A percentile compares a stretch with the other conserved stretches of the same genome.
phyloP scores from a whole-genome alignment of 2,888 invertebrate genomes.

The Caenorhabditis sp. region DNA sequence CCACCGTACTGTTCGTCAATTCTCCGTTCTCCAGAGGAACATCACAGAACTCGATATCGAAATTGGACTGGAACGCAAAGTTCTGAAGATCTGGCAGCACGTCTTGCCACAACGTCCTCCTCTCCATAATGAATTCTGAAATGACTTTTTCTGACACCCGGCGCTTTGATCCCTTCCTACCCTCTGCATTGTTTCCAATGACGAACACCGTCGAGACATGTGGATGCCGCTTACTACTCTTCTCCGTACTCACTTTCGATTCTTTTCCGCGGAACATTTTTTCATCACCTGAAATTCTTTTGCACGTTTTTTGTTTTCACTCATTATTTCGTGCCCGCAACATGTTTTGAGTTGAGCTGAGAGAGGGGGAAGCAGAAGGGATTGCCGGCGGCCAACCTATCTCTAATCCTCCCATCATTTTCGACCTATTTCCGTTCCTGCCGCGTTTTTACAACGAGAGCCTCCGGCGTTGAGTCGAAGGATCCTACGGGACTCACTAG shows the following conservation, averaged over 20 bases:
- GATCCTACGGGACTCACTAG: conserved; percentile 22
- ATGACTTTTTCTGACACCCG: background rate
- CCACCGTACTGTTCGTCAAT: conserved; percentile 49
- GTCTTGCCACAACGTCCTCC: conserved; percentile 69
- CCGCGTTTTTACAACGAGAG: conserved; percentile 43
- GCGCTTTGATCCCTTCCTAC: conserved; percentile 7
- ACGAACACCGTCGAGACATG: conserved; percentile 38
- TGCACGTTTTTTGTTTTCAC: background rate
- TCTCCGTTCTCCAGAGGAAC: conserved; percentile 58
- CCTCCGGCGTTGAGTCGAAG: background rate
- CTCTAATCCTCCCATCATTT: conserved; percentile 49
- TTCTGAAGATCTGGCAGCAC: conserved; percentile 78
- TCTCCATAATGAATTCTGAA: conserved; percentile 76
- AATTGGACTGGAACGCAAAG: conserved; percentile 78
- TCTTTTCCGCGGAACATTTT: conserved; percentile 47
- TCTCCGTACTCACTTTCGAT: conserved; percentile 26
- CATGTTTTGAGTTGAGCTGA: conserved; percentile 42
- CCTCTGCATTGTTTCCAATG: conserved; percentile 46
- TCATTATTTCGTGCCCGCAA: conserved; percentile 41
- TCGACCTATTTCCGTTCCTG: conserved; percentile 45
- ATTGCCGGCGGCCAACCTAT: conserved; percentile 30
- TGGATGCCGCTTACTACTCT: conserved; percentile 16
- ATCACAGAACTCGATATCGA: conserved; percentile 78
- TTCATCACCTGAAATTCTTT: conserved; percentile 37
- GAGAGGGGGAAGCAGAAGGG: conserved; percentile 10